Evolutionary conservation across 2,113 vertebrate genomes (phyloP).

Genomic region (Vireo altiloquus): DNA sequence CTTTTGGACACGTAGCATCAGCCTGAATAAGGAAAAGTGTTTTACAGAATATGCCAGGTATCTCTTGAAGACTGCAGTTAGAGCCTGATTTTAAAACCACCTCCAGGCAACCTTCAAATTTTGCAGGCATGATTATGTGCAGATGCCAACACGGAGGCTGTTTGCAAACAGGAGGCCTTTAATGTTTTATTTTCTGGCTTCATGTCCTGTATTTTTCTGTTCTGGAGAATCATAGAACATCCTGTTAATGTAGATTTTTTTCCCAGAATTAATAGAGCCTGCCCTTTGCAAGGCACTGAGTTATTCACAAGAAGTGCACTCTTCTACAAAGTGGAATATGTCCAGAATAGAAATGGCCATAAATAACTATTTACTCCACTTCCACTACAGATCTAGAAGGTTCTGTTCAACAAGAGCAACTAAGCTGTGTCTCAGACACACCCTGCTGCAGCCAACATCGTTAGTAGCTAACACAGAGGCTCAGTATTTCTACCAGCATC

Average conservation of each 20-base stretch:
- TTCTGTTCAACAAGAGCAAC: background rate
- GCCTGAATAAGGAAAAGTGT: background rate
- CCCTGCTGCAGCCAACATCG: background rate
- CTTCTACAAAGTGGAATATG: background rate
- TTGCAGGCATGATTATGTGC: background rate
- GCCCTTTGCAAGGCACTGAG: background rate
- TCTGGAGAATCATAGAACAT: background rate
- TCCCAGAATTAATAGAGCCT: background rate
- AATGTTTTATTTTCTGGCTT: slow-evolving; percentile 17
- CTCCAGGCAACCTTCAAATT: background rate
- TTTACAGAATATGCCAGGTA: background rate
- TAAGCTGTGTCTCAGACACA: background rate
- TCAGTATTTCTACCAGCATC: background rate
- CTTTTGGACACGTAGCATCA: background rate
- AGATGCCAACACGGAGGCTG: background rate
- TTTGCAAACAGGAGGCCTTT: background rate
- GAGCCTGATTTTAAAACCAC: background rate
- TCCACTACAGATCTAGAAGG: background rate
- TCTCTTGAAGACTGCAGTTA: background rate
- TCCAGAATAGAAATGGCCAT: background rate
- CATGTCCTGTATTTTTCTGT: background rate
- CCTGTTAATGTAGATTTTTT: background rate
- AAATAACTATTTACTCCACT: background rate
- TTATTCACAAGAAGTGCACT: background rate
- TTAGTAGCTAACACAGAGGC: background rate